Conservation (phyloP, 2,797 vertebrate genomes). For the Rhinophrynus dorsalis region DNA sequence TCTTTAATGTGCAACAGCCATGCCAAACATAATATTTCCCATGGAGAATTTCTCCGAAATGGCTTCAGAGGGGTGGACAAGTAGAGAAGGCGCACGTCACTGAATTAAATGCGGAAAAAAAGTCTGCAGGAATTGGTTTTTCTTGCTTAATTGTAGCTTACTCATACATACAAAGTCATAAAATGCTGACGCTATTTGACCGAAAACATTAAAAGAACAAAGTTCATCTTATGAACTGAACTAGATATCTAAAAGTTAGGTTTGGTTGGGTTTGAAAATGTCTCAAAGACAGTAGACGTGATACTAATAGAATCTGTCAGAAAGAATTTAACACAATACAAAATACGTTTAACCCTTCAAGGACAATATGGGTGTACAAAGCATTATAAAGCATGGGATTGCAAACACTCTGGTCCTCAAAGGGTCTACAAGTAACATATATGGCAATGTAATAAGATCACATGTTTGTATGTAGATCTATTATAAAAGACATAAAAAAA, state of each 20-base stretch:
- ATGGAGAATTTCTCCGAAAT: constrained; percentile 45
- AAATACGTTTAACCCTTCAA: no score
- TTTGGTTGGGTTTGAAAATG: constrained; percentile 4
- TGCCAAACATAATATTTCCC: constrained; percentile 44
- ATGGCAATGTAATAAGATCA: no score
- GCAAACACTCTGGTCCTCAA: no score
- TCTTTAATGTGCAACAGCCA: constrained; percentile 6
- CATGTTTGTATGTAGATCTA: no score
- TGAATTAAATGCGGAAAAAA: background rate
- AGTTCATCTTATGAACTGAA: background rate
- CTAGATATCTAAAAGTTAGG: background rate
- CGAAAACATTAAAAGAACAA: background rate
- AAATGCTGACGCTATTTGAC: constrained; percentile 29
- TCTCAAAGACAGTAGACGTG: no score
- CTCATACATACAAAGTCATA: constrained; percentile 17
- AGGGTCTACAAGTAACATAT: no score
- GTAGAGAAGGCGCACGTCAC: background rate
- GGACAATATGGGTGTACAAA: no score
- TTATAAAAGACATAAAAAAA: no score
- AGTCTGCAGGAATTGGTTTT: background rate
- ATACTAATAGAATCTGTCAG: no score
- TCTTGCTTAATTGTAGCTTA: background rate
- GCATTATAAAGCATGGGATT: no score
- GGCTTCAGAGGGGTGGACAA: constrained; percentile 29
- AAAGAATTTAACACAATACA: no score